Base-by-base conservation (phyloP, 2,888 invertebrate genomes). In the Erebia epiphron region DNA sequence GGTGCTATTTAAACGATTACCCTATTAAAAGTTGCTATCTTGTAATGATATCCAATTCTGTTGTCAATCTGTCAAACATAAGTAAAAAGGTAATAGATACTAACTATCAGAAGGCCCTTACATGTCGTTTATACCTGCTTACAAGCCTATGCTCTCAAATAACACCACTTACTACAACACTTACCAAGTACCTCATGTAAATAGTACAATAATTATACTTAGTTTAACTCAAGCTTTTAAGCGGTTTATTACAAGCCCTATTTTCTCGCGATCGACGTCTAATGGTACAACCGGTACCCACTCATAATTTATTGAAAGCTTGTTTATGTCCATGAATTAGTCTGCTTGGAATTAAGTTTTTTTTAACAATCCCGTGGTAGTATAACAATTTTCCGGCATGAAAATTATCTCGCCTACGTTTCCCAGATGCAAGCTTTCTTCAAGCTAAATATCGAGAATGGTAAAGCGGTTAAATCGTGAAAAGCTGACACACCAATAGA, bases 21-120 rank as follows among this genome's bases (percentile, higher is more conserved):
- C 5, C 11, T 54, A 67, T 56, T 63, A 69, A 64, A 66, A 49
- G 16, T 66, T 60, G 58, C 69, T 69, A 69, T 16, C 26, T 69
- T 41, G n/a, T 71, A 67, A 61, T 71, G 67, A 69, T 65, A 61
- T 50, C 61, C 52, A 68, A 73, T 73, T 75, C 70, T 54, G 64
- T 67, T 73, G 70, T 70, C 75, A 67, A 65, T 62, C 56, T 65
- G 70, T 68, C 75, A 71, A 58, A 58, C 14, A 66, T 13, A 54
- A 65, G 57, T 61, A 64, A 73, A 61, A 67, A 65, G n/a, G 10
- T 41, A 60, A 67, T 41, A 49, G 46, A 46, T 60, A 35, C n/a
- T 14, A 57, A 18, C 49, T 21, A 49, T 49, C 18, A 18, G 18
- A 43, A 43, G 46, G 61, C 11, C n/a, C 10, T 11, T 61, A 61